phyloP scores from a whole-genome alignment of 2,888 invertebrate genomes.

The Euzophera pinguis region DNA sequence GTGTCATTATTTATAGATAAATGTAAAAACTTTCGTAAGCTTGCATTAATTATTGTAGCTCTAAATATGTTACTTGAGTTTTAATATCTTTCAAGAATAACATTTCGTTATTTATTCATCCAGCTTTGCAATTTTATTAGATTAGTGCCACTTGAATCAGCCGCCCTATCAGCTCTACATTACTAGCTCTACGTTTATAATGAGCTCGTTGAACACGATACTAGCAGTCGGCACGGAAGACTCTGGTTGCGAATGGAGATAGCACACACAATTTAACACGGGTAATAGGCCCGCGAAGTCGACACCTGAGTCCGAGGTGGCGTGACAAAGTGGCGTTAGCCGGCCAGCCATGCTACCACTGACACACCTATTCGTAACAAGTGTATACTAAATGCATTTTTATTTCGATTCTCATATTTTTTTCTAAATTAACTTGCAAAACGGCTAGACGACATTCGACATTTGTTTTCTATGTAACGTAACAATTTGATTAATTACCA shows the following conservation, averaged over 20 bases:
- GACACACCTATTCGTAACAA: slow-evolving; percentile 45
- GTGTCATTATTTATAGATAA: slow-evolving; percentile 1
- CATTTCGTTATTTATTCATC: neutral
- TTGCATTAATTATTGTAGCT: too few species aligned
- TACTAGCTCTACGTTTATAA: slow-evolving; percentile 5
- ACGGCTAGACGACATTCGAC: neutral
- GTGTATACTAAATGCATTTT: slow-evolving; percentile 39
- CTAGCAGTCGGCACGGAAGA: slow-evolving; percentile 9
- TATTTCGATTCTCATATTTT: slow-evolving; percentile 26
- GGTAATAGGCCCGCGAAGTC: slow-evolving; percentile 39
- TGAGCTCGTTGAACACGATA: neutral
- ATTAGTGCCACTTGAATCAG: neutral
- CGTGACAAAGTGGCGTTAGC: slow-evolving; percentile 65
- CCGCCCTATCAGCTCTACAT: neutral
- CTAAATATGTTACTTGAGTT: too few species aligned
- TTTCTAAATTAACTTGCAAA: slow-evolving; percentile 13
- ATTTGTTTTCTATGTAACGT: slow-evolving; percentile 21
- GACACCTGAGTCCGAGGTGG: slow-evolving; percentile 41
- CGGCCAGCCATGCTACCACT: slow-evolving; percentile 35
- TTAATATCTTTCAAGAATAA: too few species aligned
- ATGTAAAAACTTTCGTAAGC: neutral
- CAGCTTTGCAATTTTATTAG: neutral
- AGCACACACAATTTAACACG: slow-evolving; percentile 65
- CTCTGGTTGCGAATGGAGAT: slow-evolving; percentile 42
- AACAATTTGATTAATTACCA: neutral